These are phyloP conservation scores for Dasyurus viverrinus DNA, from an alignment of 2,113 vertebrate species.

Conservation along the genomic window DNA sequence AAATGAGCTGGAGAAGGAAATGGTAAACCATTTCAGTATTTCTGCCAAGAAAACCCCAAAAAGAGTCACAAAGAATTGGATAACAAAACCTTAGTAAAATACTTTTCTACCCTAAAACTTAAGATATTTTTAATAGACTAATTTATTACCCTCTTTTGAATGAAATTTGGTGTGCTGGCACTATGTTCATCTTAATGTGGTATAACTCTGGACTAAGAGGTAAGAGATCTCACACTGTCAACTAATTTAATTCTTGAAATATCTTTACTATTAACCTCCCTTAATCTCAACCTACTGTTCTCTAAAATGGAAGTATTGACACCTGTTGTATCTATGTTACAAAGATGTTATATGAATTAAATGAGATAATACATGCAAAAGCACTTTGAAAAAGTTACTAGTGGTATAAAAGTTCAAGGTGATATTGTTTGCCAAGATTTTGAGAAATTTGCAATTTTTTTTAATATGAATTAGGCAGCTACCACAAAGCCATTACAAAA, in stretches of 20 bases:
- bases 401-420: neutral
- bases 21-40: neutral
- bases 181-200: neutral
- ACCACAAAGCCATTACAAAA: neutral
- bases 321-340: neutral
- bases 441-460: neutral
- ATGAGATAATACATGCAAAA: neutral
- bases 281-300: neutral
- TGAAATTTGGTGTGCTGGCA: neutral
- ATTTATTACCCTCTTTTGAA: neutral
- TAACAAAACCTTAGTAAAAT: neutral
- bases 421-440: neutral
- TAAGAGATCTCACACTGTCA: neutral
- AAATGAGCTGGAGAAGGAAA: neutral
- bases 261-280: neutral
- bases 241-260: neutral
- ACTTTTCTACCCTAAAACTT: neutral
- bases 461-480: neutral
- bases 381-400: neutral
- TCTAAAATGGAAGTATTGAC: neutral
- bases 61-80: neutral
- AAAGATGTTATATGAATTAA: neutral
- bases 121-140: neutral
- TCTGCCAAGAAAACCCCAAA: no score
- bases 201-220: neutral